These are phyloP conservation scores for Sebastes cheni DNA, from an alignment of 2,797 vertebrate species.

Conservation along the genomic window DNA sequence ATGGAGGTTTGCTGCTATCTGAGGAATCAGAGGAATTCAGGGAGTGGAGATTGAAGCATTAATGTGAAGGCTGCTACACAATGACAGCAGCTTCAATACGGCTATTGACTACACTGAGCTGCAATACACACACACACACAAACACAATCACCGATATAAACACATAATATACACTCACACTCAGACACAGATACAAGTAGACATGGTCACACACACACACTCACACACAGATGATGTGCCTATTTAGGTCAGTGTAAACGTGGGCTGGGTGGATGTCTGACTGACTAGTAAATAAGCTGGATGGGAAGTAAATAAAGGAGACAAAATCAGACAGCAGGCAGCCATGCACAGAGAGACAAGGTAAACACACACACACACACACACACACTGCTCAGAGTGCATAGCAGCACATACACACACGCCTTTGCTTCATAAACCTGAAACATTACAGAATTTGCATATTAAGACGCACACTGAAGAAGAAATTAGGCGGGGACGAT, in stretches of 20 bases:
- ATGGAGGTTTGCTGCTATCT: constrained; percentile 18
- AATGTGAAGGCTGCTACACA: constrained; percentile 7
- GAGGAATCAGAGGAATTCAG: constrained; percentile 31
- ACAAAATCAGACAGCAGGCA: constrained; percentile 63
- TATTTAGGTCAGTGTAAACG: constrained; percentile 68
- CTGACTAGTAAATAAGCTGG: constrained; percentile 63
- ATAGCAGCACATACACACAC: background rate
- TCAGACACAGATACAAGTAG: constrained; percentile 2
- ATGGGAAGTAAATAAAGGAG: constrained; percentile 63
- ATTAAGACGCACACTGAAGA: background rate
- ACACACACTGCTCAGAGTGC: background rate
- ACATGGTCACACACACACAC: constrained; percentile 6
- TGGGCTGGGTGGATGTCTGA: constrained; percentile 56
- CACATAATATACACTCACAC: background rate
- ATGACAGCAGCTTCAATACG: constrained; percentile 7
- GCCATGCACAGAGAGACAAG: constrained; percentile 41
- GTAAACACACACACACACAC: constrained; percentile 36
- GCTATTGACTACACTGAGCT: constrained; percentile 2
- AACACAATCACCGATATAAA: background rate
- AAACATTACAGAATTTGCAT: constrained; percentile 38
- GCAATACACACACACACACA: background rate
- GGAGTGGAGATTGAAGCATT: constrained; percentile 20
- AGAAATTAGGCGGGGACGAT: constrained; percentile 42
- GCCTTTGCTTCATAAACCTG: constrained; percentile 24
- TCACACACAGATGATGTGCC: constrained; percentile 16